phyloP scores from a whole-genome alignment of 2,888 invertebrate genomes.

The Drosophila paramelanica region DNA sequence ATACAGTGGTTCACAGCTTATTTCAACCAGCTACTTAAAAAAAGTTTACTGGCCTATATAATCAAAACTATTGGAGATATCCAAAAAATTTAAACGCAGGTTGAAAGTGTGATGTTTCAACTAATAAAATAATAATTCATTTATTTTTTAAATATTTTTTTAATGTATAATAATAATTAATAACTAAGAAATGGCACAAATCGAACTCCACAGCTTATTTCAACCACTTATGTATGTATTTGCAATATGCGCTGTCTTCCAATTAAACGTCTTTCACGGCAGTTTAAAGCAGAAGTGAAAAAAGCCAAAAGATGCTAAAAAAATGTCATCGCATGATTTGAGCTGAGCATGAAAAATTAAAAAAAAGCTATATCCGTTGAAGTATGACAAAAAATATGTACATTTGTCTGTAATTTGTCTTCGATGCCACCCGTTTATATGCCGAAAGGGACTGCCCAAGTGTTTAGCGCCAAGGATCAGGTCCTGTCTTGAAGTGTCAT shows the following conservation, averaged over 20 bases:
- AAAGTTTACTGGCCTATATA: too few relatives aligned
- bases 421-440: slow-evolving; percentile 48
- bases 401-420: slow-evolving; percentile 74
- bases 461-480: background rate
- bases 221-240: too few relatives aligned
- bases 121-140: too few relatives aligned
- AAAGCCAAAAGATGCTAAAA: slow-evolving; percentile 19
- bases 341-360: slow-evolving; percentile 56
- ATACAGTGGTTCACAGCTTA: too few relatives aligned
- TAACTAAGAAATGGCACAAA: too few relatives aligned
- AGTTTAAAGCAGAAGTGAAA: slow-evolving; percentile 18
- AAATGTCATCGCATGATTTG: slow-evolving; percentile 39
- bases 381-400: slow-evolving; percentile 55
- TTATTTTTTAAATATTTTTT: too few relatives aligned
- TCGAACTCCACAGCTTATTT: too few relatives aligned
- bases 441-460: slow-evolving; percentile 35
- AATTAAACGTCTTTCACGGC: slow-evolving; percentile 27
- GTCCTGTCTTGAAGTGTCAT: slow-evolving; percentile 28
- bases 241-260: slow-evolving; percentile 12
- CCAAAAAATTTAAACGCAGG: too few relatives aligned
- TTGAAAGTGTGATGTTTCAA: too few relatives aligned
- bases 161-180: too few relatives aligned
- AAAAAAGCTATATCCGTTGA: slow-evolving; percentile 44
- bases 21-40: too few relatives aligned
- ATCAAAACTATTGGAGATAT: too few relatives aligned